Evolutionary conservation across 2,113 vertebrate genomes (phyloP), one percentile per base, ranked within the genome.

Genomic region (Corythornis cristatus): DNA sequence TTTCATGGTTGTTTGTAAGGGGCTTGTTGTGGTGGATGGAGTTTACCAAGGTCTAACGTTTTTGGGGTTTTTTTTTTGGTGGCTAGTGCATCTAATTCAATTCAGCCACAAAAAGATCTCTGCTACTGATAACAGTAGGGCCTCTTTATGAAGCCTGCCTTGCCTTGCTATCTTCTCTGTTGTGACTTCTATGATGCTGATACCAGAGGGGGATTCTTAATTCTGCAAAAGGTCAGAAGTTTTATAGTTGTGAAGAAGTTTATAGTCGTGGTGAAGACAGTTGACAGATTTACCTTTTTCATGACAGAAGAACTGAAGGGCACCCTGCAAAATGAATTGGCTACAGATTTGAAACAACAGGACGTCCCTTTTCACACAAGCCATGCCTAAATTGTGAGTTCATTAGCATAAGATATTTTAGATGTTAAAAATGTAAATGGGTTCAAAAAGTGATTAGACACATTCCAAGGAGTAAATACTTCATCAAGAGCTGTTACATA

Each of bases 371-470:
- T 86, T 88, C 83, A 64, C 33, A 46, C 42, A 81, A 83, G 31
- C 73, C 65, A 6, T 86, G 83, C 31, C 60, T 81, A 77, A 93
- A 88, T 93, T 86, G 51, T 90, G 65, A 92, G 77, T 37, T 71
- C 3, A 95, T 95, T 95, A 94, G 83, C 89, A 74, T 93, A 79
- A 91, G 82, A 73, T 83, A 83, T 94, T 95, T 92, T 43, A 92
- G 80, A 86, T 86, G 51, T 92, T 95, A 94, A 95, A 94, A 94
- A 95, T 96, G 91, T 93, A 95, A 96, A 94, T 96, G 91, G 76
- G 68, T 94, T 95, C 88, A 90, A 92, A 96, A 93, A 93, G 83
- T 95, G 89, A 94, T 96, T 95, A 95, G 91, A 83, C 83, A 58
- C 54, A 46, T 94, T 89, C 64, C 75, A 66, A 93, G 83, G 75